Evolutionary conservation across 2,888 invertebrate species (phyloP).

Genomic region (Ornithoptera priamus): DNA sequence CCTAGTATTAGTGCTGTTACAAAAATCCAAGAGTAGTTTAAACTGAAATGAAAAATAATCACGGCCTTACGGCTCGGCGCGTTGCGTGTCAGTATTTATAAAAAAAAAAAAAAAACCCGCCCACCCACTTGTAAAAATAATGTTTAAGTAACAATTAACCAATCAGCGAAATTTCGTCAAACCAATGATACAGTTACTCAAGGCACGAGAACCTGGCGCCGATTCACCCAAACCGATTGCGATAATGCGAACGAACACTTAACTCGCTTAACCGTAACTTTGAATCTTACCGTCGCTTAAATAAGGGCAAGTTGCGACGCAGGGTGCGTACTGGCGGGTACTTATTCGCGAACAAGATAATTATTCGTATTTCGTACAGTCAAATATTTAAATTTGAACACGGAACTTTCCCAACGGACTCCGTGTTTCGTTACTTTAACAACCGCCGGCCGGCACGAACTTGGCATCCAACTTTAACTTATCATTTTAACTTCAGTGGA

Average conservation of each 20-base stretch:
- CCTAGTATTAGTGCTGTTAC: no score
- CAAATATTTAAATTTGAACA: conserved; percentile 65
- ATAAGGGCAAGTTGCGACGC: conserved; percentile 34
- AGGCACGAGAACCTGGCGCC: conserved; percentile 58
- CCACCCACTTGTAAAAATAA: conserved; percentile 41
- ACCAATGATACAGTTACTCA: conserved; percentile 70
- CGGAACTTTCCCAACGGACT: conserved; percentile 56
- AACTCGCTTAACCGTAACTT: neutral
- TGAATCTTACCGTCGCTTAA: neutral
- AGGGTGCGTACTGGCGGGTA: conserved; percentile 35
- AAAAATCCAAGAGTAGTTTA: no score
- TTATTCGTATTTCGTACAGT: conserved; percentile 67
- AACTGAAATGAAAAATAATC: conserved; percentile 15
- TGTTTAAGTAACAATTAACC: conserved; percentile 65
- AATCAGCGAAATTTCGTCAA: conserved; percentile 69
- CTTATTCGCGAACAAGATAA: conserved; percentile 63
- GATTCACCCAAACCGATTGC: conserved; percentile 45
- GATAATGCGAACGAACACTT: conserved; percentile 37
- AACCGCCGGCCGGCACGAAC: conserved; percentile 32
- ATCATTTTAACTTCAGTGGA: conserved; percentile 5
- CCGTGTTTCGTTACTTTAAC: conserved; percentile 49
- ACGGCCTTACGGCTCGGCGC: neutral
- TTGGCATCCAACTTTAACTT: conserved; percentile 26
- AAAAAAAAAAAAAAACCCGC: conserved; percentile 48
- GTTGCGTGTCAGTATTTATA: conserved; percentile 47